phyloP scores from a whole-genome alignment of 1,140 invertebrate species.

The Heterodera schachtii region DNA sequence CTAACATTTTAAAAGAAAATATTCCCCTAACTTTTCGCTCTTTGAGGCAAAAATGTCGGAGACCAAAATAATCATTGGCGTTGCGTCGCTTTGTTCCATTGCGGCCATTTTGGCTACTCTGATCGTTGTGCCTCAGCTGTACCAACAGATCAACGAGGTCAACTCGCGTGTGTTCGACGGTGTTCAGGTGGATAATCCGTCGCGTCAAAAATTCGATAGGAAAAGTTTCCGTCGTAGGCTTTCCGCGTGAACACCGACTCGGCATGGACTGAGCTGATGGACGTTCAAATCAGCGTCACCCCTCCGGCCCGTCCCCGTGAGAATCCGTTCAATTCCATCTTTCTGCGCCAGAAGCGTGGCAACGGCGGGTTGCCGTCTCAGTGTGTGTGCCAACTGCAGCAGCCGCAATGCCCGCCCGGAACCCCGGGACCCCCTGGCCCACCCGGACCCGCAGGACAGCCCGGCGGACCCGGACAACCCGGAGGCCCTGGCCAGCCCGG shows the following conservation, averaged over 20 bases:
- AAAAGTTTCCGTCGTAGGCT: conserved; percentile 10
- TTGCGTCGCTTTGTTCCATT: conserved; percentile 46
- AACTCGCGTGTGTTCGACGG: conserved; percentile 41
- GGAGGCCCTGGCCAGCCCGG: conserved; percentile 37
- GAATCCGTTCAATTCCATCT: conserved; percentile 54
- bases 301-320: conserved; percentile 43
- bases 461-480: conserved; percentile 56
- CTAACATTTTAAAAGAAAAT: too few relatives aligned
- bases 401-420: conserved; percentile 42
- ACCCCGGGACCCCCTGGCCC: conserved; percentile 45
- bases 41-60: conserved; percentile 38
- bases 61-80: conserved; percentile 45
- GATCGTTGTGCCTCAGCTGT: conserved; percentile 44
- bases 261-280: conserved; percentile 56
- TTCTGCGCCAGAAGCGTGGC: conserved; percentile 43
- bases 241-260: conserved; percentile 48
- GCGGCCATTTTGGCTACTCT: conserved; percentile 46
- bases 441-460: conserved; percentile 35
- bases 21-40: too few relatives aligned
- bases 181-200: conserved; percentile 23
- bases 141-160: conserved; percentile 46
- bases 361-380: conserved; percentile 43
- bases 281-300: conserved; percentile 49
- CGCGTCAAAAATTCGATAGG: not conserved
- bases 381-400: conserved; percentile 49